These are phyloP conservation scores for Baronia brevicornis DNA, from an alignment of 2,888 invertebrate species.

Conservation along the genomic window DNA sequence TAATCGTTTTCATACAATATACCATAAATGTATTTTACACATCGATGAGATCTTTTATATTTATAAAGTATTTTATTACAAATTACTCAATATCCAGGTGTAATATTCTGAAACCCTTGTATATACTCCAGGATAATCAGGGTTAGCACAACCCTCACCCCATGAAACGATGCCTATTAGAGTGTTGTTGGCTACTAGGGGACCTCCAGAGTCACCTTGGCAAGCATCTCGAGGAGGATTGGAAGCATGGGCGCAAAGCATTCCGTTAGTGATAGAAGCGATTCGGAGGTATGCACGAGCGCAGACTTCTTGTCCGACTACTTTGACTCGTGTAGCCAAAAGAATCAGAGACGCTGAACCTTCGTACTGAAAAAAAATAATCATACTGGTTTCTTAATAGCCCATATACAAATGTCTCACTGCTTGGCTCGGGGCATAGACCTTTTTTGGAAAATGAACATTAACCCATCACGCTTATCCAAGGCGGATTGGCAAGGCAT, in stretches of 20 bases:
- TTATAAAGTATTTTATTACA: conserved; percentile 7
- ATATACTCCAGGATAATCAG: conserved; percentile 73
- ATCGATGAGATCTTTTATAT: conserved; percentile 5
- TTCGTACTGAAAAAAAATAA: conserved; percentile 47
- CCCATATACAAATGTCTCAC: too few species aligned
- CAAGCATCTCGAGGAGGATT: conserved; percentile 59
- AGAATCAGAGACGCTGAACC: conserved; percentile 44
- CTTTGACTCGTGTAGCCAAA: conserved; percentile 48
- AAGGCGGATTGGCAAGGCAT: too few species aligned
- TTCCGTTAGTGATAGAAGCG: conserved; percentile 43
- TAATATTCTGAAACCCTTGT: conserved; percentile 61
- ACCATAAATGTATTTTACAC: too few species aligned
- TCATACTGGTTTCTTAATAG: too few species aligned
- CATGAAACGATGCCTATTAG: conserved; percentile 75
- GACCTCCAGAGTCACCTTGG: conserved; percentile 78
- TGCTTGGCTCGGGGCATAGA: too few species aligned
- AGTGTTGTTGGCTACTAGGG: conserved; percentile 57
- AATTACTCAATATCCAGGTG: conserved; percentile 40
- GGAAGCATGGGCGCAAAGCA: conserved; percentile 56
- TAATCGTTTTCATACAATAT: too few species aligned
- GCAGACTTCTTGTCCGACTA: conserved; percentile 52
- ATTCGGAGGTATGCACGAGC: conserved; percentile 45
- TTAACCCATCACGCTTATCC: too few species aligned
- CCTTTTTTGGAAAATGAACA: too few species aligned
- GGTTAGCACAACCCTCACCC: conserved; percentile 73